Percentiles rank a stretch among this genome's conserved stretches.
phyloP scores from a whole-genome alignment of 2,888 invertebrate genomes.

The Leptopilina drosophilae region DNA sequence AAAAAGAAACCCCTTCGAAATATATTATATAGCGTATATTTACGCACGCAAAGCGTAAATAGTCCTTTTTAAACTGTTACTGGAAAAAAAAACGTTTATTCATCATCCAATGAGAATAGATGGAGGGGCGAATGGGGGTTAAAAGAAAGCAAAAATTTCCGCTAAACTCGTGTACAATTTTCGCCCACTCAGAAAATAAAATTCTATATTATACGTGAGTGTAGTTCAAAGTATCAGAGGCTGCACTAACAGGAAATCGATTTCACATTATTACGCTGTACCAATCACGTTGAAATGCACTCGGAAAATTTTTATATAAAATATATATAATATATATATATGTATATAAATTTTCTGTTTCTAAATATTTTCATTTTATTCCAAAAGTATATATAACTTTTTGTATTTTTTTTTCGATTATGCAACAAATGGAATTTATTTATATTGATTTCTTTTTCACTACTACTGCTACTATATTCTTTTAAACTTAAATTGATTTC shows the following conservation, averaged over 20 bases:
- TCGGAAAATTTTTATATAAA: constrained; percentile 7
- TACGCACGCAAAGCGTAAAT: constrained; percentile 15
- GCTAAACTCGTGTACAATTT: constrained; percentile 12
- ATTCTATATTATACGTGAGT: constrained; percentile 19
- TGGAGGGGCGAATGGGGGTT: not conserved
- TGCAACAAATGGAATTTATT: not conserved
- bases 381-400: too few relatives aligned
- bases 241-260: constrained; percentile 18
- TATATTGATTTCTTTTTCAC: not conserved
- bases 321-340: not conserved
- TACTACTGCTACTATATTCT: not conserved
- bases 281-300: constrained; percentile 26
- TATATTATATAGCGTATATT: not conserved
- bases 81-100: not conserved
- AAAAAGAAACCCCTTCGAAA: not conserved
- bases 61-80: constrained; percentile 2
- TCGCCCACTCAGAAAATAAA: constrained; percentile 3
- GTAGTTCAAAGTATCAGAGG: constrained; percentile 21
- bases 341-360: not conserved
- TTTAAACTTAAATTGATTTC: not conserved
- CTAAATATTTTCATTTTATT: too few relatives aligned
- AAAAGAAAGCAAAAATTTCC: not conserved
- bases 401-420: too few relatives aligned
- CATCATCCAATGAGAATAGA: not conserved
- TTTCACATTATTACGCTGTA: constrained; percentile 32